Base-by-base conservation (phyloP, 2,888 invertebrate genomes). In the Sinelater perroti region DNA sequence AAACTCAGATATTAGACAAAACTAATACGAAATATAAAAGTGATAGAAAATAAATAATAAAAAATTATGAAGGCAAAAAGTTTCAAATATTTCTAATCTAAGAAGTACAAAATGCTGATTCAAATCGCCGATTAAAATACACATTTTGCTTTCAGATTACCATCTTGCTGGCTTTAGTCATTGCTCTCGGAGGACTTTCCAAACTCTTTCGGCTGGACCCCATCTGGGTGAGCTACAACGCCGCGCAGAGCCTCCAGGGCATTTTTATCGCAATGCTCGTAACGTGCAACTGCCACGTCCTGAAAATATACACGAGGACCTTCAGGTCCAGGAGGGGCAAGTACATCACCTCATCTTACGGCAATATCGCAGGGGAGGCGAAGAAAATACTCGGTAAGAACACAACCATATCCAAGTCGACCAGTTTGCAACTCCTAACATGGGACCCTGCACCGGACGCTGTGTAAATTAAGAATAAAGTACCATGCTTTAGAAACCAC, bases 241-340 rank as follows among this genome's bases (percentile, higher is more conserved):
- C 79, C 20, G 76, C 75, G 1, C 80, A 81, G 70, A 80, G 81
- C 10, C 71, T 80, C 26, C 80, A 87, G 78, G 88, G 87, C 30
- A 80, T 87, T 57, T 79, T 85, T 62, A 82, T 87, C 51, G 83
- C 86, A 10, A 77, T 85, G 70, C 79, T 85, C 57, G 85, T 86
- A 47, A 85, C 86, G 16, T 86, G 86, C 73, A 85, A 86, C 74
- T 85, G 85, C 69, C 79, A 81, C 63, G 75, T 79, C 38, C 65
- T 80, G 53, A 79, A 79, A 66, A 67, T 80, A 36, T 80, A 80
- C 69, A 71, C 74, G 31, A 73, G 76, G 24, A 71, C 63, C 33
- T 67, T 74, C 53, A 72, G 68, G 56, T 68, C 72, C 5, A 67
- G 67, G 31, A 70, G 69, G 20, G 55, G 67, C 7, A 70, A 63